Conservation (phyloP, 2,797 vertebrate genomes). For the Muscicapa striata region DNA sequence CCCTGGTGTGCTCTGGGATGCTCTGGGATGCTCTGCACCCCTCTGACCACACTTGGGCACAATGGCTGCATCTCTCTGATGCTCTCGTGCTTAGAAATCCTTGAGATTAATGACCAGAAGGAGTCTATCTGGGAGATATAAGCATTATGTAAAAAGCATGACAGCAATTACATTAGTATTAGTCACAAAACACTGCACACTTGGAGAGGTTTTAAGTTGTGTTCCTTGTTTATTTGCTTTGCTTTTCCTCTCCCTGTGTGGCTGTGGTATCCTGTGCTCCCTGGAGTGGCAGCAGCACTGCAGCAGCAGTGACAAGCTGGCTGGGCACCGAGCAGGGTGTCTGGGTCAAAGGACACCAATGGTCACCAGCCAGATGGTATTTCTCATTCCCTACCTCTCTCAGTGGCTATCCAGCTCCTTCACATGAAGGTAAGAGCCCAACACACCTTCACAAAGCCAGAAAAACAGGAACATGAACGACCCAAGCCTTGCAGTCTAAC, state of each 20-base stretch:
- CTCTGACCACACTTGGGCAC: neutral
- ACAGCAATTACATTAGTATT: constrained; percentile 50
- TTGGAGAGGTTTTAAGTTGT: constrained; percentile 33
- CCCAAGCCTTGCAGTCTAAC: neutral
- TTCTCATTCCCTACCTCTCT: neutral
- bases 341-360: neutral
- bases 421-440: neutral
- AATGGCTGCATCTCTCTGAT: neutral
- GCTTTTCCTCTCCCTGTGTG: neutral
- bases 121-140: constrained; percentile 34
- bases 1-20: neutral
- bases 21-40: neutral
- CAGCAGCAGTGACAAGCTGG: neutral
- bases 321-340: fast-evolving
- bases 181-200: constrained; percentile 54
- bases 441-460: neutral
- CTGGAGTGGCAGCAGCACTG: neutral
- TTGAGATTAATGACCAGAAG: constrained; percentile 49
- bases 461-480: neutral
- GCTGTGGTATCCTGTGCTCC: neutral
- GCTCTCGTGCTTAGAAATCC: neutral
- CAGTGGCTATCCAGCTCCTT: neutral
- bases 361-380: neutral
- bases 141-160: constrained; percentile 55
- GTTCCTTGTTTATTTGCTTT: constrained; percentile 43